Base-by-base conservation (phyloP, 2,888 invertebrate genomes). In the Scaptomyza polygonia region DNA sequence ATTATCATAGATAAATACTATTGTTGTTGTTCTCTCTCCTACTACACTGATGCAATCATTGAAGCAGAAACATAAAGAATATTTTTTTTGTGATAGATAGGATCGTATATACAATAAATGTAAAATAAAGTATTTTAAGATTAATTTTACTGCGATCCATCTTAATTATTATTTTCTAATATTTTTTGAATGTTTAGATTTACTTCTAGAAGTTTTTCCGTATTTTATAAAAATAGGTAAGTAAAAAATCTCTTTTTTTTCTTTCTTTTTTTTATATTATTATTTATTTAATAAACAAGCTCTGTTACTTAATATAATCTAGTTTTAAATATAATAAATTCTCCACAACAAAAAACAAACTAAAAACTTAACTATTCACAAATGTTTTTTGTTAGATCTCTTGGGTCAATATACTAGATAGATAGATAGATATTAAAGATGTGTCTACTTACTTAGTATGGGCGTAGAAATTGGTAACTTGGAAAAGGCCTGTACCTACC, bases 401-500 rank as follows among this genome's bases (percentile, higher is more conserved):
- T 3, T 0, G 25, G 25, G 25, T 5, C 25, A 25, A 5, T 25
- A 25, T 25, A 21, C 21, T 21, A 1, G 25, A 29, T 29, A 8
- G 14, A 36, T 21, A 1, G 25, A 29, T 29, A 8, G 14, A 36
- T 36, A 36, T 3, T 6, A 27, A 16, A 25, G 9, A 9, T 29
- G 11, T 39, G 11, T 39, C 25, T 53, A 48, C 61, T 64, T 64
- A 59, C 52, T 6, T 53, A 39, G 29, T 1, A 21, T 7, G 16
- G 14, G 8, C 16, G 29, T 32, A 1, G 32, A 9, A 51, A 30
- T 25, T n/a, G n/a, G 36, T 18, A 54, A 16, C 34, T 54, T 25
- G 43, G 34, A 29, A 25, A 9, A n/a, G 29, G 11, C 18, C 21
- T 30, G 59, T 16, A 66, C 66, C 67, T 67, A 67, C 66, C 66